Percentiles rank a stretch among this genome's conserved stretches.
Evolutionary conservation across 2,888 invertebrate genomes (phyloP).

Genomic region (Nomada ferruginata): DNA sequence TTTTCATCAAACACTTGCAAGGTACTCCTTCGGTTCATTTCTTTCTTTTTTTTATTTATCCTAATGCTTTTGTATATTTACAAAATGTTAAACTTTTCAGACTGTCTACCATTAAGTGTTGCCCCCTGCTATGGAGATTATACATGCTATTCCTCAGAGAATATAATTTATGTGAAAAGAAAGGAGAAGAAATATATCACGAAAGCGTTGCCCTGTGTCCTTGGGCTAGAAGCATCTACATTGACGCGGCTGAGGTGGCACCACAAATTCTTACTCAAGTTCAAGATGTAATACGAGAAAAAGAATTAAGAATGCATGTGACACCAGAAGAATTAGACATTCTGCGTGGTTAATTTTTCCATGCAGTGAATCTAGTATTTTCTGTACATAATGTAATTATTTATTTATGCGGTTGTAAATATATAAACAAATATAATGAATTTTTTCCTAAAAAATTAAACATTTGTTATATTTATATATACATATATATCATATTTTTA

Average conservation of each 20-base stretch:
- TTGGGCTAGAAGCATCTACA: slow-evolving; percentile 85
- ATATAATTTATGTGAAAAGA: slow-evolving; percentile 78
- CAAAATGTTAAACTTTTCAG: slow-evolving; percentile 59
- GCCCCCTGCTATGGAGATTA: slow-evolving; percentile 87
- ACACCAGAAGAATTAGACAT: slow-evolving; percentile 91
- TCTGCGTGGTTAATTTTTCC: slow-evolving; percentile 83
- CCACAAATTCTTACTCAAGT: slow-evolving; percentile 87
- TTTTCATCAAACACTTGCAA: slow-evolving; percentile 76
- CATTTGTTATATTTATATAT: neutral
- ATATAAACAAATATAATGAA: neutral
- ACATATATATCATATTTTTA: too few species aligned
- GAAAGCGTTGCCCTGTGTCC: slow-evolving; percentile 79
- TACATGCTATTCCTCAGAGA: slow-evolving; percentile 87
- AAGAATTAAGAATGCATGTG: slow-evolving; percentile 90
- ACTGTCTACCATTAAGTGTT: slow-evolving; percentile 82
- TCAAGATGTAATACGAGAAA: slow-evolving; percentile 91
- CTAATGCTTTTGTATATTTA: neutral
- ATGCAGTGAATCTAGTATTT: too few species aligned
- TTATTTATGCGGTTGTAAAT: neutral
- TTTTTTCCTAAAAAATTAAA: neutral
- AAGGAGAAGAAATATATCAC: slow-evolving; percentile 81
- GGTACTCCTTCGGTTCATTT: slow-evolving; percentile 62
- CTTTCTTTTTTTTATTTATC: neutral
- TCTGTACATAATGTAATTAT: slow-evolving; percentile 16
- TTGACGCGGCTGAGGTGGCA: slow-evolving; percentile 88